Evolutionary conservation across 2,797 vertebrate species (phyloP), one percentile per base, ranked within the genome.

Genomic region (Myiotriccus ornatus): DNA sequence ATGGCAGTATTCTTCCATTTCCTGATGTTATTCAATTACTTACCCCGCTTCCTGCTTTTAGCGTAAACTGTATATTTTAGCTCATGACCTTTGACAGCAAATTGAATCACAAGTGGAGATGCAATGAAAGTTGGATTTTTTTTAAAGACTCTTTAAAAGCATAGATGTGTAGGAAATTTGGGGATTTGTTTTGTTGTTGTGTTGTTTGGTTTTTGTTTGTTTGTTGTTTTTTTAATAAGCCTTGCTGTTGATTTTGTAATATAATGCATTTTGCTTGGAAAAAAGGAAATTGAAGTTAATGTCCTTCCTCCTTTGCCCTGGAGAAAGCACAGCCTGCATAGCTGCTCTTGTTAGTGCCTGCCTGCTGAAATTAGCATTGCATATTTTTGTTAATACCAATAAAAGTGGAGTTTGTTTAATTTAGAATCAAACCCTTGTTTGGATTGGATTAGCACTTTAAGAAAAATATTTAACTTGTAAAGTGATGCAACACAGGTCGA

Each of bases 11-110:
- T 94, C 96, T 94, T 93, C 95, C 90, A 93, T 95, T 97, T 97
- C 96, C 97, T 94, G 90, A 93, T 95, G 87, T 96, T 95, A 96
- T 96, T 97, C 95, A 97, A 96, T 97, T 97, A 96, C 95, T 96
- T 95, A 73, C 81, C 73, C 79, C 0, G 89, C 93, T 95, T 97
- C 91, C 94, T 96, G 94, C 96, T 95, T 96, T 95, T 96, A 94
- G 92, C 19, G 44, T 95, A 96, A 95, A 97, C 95, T 96, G 90
- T 96, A 91, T 96, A 95, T 97, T 97, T 97, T 97, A 97, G 92
- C 95, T 95, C 65, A 37, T 92, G 96, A 96, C 95, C 96, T 96
- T 96, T 97, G 95, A 86, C 96, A 95, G 95, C 67, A 95, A 94
- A 94, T 96, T 79, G 90, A 95, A 96, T 95, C 83, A 80, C 37